Evolutionary conservation across 2,113 vertebrate genomes (phyloP).

Genomic region (Eidolon helvum): DNA sequence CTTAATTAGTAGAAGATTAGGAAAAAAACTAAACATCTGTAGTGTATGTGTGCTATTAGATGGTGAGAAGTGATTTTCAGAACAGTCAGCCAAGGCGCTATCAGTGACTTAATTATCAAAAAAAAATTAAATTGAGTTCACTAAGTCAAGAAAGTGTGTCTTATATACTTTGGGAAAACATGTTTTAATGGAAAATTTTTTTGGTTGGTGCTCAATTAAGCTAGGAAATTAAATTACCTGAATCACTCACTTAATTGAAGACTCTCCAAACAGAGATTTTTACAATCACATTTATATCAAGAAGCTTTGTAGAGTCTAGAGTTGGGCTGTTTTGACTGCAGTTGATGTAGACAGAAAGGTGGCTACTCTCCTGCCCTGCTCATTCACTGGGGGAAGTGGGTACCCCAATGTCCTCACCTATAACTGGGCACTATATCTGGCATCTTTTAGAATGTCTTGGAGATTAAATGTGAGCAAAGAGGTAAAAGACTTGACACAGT

Average conservation of each 20-base stretch:
- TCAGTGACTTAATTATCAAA: conserved; percentile 17
- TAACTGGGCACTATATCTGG: too few species aligned
- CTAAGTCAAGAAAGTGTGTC: neutral
- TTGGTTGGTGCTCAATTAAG: conserved; percentile 45
- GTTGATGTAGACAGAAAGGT: fast-evolving
- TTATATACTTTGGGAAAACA: neutral
- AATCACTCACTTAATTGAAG: conserved; percentile 19
- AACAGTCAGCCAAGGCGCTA: neutral
- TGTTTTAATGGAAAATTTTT: conserved; percentile 40
- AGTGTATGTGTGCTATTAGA: too few species aligned
- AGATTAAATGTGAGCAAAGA: neutral
- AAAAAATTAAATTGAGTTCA: conserved; percentile 21
- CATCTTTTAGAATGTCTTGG: neutral
- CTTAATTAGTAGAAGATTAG: neutral
- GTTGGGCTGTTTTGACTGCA: neutral
- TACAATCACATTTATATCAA: neutral
- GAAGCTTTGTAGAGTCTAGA: neutral
- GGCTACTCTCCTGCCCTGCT: too few species aligned
- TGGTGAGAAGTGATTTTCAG: neutral
- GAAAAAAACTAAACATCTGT: neutral
- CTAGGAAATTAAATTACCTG: conserved; percentile 29
- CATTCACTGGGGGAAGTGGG: fast-evolving
- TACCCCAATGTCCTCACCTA: fast-evolving
- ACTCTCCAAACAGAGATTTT: conserved; percentile 10
- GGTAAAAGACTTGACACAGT: neutral